A percentile compares a stretch with the other conserved stretches of the same genome.
These are phyloP conservation scores for Delia radicum DNA, from an alignment of 1,140 invertebrate species.

Conservation along the genomic window DNA sequence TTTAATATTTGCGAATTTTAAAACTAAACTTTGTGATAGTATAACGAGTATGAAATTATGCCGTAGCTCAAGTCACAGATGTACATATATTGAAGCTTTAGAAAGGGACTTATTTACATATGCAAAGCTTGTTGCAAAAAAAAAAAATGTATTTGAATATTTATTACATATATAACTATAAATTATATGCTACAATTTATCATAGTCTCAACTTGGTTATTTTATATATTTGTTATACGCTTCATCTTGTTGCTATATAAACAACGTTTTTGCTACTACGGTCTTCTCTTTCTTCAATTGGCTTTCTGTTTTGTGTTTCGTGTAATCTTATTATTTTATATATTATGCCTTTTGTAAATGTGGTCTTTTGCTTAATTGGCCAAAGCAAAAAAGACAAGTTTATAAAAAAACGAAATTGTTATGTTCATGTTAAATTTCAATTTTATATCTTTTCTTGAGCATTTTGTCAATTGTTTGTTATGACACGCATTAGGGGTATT, in stretches of 20 bases:
- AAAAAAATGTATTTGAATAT: background rate
- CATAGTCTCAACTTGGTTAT: background rate
- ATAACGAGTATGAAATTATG: too few relatives aligned
- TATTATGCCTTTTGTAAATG: background rate
- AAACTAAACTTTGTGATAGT: too few relatives aligned
- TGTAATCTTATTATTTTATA: background rate
- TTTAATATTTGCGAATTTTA: too few relatives aligned
- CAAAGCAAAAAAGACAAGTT: background rate
- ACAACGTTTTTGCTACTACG: background rate
- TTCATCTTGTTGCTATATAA: background rate
- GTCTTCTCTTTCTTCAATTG: background rate
- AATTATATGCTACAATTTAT: slow-evolving; percentile 9
- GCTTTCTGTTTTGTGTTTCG: background rate
- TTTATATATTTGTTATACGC: background rate
- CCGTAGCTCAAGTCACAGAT: too few relatives aligned
- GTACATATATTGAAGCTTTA: too few relatives aligned
- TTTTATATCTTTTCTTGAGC: background rate
- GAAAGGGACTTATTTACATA: background rate
- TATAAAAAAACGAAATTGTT: background rate
- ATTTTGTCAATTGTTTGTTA: background rate
- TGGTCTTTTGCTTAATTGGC: slow-evolving; percentile 1
- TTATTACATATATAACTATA: slow-evolving; percentile 6
- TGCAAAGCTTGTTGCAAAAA: background rate
- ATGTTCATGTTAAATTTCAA: background rate
- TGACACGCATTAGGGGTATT: background rate